Evolutionary conservation across 1,140 invertebrate species (phyloP).

Genomic region (Goniozus legneri): DNA sequence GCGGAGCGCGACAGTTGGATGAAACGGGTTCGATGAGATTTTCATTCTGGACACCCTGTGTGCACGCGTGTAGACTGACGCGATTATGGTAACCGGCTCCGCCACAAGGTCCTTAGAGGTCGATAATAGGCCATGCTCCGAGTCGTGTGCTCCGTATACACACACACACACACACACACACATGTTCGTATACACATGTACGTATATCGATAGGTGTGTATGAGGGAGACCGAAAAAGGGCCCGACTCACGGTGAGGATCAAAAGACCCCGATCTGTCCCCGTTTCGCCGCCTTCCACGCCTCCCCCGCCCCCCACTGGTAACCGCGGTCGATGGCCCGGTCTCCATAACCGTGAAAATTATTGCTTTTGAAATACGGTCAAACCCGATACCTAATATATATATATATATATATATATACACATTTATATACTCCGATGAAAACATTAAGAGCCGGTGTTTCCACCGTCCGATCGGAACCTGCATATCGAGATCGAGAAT

Average conservation of each 20-base stretch:
- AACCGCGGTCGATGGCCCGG: slow-evolving; percentile 13
- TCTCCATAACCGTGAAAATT: slow-evolving; percentile 21
- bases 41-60: no score
- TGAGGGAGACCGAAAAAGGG: slow-evolving; percentile 16
- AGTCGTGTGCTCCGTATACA: no score
- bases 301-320: slow-evolving; percentile 8
- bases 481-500: no score
- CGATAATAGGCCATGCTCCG: slow-evolving; percentile 35
- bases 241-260: slow-evolving; percentile 20
- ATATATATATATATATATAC: no score
- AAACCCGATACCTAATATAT: slow-evolving; percentile 15
- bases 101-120: slow-evolving; percentile 47
- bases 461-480: no score
- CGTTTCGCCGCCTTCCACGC: slow-evolving; percentile 25
- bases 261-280: slow-evolving; percentile 40
- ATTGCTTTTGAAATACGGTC: slow-evolving; percentile 27
- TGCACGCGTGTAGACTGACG: no score
- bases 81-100: slow-evolving; percentile 40
- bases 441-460: slow-evolving; percentile 26
- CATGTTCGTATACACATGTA: no score
- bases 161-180: no score
- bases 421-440: no score
- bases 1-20: no score
- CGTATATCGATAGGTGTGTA: no score
- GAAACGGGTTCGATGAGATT: no score